A percentile compares a stretch with the other conserved stretches of the same genome.
Conservation (phyloP, 2,113 vertebrate genomes). For the Emydura subglobosa region DNA sequence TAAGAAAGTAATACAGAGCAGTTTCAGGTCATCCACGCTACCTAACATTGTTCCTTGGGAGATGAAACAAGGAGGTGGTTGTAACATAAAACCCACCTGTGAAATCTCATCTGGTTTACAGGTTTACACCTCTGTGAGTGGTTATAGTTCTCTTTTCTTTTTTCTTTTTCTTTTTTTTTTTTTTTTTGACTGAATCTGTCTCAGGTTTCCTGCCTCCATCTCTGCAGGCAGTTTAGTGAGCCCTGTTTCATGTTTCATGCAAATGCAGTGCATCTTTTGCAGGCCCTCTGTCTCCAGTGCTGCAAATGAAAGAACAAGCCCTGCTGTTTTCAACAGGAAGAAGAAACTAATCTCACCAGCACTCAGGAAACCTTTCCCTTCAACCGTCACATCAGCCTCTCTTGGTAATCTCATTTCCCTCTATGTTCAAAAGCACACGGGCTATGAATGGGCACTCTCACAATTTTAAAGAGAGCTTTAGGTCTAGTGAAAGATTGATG, state of each 20-base stretch:
- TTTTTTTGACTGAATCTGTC: neutral
- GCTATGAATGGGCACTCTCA: neutral
- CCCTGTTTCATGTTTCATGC: neutral
- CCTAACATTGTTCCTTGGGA: neutral
- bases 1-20: neutral
- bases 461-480: neutral
- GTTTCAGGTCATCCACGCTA: neutral
- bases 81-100: neutral
- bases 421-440: neutral
- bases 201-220: neutral
- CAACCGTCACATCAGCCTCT: neutral
- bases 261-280: neutral
- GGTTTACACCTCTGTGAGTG: neutral
- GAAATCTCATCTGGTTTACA: neutral
- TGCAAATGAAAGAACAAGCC: neutral
- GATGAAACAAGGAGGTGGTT: neutral
- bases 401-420: conserved; percentile 61
- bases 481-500: neutral
- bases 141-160: neutral
- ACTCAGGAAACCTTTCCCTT: neutral
- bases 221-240: neutral
- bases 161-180: neutral
- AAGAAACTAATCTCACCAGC: neutral
- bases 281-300: conserved; percentile 7
- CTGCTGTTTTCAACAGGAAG: neutral